A percentile compares a stretch with the other conserved stretches of the same genome.
Evolutionary conservation across 2,113 vertebrate genomes (phyloP).

Genomic region (Amblyopsis rosae): DNA sequence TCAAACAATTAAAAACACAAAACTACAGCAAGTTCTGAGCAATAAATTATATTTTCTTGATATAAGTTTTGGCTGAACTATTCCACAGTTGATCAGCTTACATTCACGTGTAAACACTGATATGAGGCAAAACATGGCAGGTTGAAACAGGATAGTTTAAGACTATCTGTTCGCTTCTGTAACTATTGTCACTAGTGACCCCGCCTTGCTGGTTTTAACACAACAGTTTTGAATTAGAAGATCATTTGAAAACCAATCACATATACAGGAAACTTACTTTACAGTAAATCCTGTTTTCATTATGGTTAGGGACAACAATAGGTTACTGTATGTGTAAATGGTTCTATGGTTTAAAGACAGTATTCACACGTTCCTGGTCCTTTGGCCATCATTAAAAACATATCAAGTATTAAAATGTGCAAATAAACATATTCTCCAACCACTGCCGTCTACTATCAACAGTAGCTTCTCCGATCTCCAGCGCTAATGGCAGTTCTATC

Average conservation of each 20-base stretch:
- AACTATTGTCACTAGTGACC: conserved; percentile 8
- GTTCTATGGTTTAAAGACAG: background rate
- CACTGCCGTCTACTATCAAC: background rate
- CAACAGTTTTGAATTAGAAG: conserved; percentile 30
- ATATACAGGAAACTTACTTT: conserved; percentile 17
- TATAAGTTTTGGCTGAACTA: conserved; percentile 64
- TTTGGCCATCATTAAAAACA: conserved; percentile 22
- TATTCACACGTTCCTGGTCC: conserved; percentile 23
- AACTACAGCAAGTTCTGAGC: conserved; percentile 37
- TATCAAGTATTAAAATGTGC: conserved; percentile 41
- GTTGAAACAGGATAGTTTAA: conserved; percentile 29
- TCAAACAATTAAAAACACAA: conserved; percentile 34
- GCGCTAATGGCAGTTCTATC: conserved; percentile 50
- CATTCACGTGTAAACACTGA: conserved; percentile 78
- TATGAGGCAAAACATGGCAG: conserved; percentile 65
- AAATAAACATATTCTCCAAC: conserved; percentile 38
- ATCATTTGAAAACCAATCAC: conserved; percentile 14
- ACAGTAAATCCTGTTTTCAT: conserved; percentile 39
- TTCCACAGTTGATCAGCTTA: conserved; percentile 67
- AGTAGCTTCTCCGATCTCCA: conserved; percentile 13
- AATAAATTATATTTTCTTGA: conserved; percentile 48
- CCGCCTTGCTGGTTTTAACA: conserved; percentile 53
- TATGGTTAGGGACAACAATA: conserved; percentile 38
- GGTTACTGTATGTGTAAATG: background rate
- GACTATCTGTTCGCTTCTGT: conserved; percentile 29